phyloP scores from a whole-genome alignment of 2,888 invertebrate species.

The Melinopterus prodromus region DNA sequence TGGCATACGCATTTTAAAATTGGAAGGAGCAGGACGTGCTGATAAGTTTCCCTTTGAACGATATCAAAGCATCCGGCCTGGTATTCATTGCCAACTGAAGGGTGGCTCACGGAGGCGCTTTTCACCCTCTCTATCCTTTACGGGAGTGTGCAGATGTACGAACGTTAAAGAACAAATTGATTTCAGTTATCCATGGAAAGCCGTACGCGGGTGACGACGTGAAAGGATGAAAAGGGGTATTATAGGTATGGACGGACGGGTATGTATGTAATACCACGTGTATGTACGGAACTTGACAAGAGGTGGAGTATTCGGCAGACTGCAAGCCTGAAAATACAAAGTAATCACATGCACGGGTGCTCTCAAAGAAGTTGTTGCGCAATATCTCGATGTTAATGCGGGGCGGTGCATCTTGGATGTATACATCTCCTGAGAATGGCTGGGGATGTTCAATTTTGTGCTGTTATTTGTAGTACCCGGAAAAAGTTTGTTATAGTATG shows the following conservation, averaged over 20 bases:
- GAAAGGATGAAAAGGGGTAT: constrained; percentile 4
- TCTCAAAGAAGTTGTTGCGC: neutral
- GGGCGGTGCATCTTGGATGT: neutral
- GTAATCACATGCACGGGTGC: neutral
- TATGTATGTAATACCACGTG: neutral
- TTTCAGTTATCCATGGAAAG: neutral
- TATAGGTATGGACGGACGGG: neutral
- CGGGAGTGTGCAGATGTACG: neutral
- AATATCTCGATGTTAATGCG: neutral
- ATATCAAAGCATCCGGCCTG: neutral
- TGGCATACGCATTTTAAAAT: neutral
- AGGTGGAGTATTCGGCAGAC: neutral
- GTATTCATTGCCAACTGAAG: neutral
- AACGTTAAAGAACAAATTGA: neutral
- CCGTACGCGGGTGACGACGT: neutral
- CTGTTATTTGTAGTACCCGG: neutral
- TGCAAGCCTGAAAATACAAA: neutral
- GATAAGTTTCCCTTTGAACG: constrained; percentile 4
- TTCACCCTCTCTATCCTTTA: neutral
- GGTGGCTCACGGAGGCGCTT: neutral
- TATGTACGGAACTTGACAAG: neutral
- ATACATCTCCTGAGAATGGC: neutral
- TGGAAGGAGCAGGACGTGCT: neutral
- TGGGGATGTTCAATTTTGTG: neutral
- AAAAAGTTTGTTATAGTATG: neutral